Conservation (phyloP, 2,888 invertebrate species). For the Drosophila anomelani region DNA sequence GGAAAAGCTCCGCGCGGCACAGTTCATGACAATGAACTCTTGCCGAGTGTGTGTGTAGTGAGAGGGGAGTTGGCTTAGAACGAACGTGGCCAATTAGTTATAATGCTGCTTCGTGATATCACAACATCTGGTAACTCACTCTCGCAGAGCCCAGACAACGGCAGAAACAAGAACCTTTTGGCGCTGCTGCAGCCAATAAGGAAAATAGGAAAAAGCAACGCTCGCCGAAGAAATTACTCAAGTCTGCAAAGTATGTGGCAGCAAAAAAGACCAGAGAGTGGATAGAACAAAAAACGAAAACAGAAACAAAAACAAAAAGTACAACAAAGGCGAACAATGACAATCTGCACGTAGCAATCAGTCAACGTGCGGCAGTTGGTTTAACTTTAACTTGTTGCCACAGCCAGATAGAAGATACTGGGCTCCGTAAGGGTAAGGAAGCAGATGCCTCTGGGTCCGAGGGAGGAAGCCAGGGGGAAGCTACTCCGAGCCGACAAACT, state of each 20-base stretch:
- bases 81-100: constrained; percentile 83
- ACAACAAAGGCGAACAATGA: constrained; percentile 75
- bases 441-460: constrained; percentile 5
- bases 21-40: constrained; percentile 81
- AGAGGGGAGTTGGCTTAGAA: constrained; percentile 50
- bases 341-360: constrained; percentile 83
- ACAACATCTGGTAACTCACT: constrained; percentile 80
- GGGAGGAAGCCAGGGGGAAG: constrained; percentile 8
- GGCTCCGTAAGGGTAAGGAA: constrained; percentile 22
- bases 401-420: constrained; percentile 59
- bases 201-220: constrained; percentile 62
- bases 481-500: constrained; percentile 57
- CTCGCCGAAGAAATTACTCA: constrained; percentile 78
- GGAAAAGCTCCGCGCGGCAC: constrained; percentile 49
- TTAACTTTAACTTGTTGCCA: constrained; percentile 77
- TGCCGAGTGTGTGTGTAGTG: constrained; percentile 14
- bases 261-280: constrained; percentile 47
- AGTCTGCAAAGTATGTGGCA: constrained; percentile 77
- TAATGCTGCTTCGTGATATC: constrained; percentile 80
- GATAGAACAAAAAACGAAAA: not conserved
- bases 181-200: constrained; percentile 41
- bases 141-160: constrained; percentile 61
- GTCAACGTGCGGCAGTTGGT: constrained; percentile 81
- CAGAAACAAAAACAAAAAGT: constrained; percentile 50
- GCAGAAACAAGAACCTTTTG: constrained; percentile 48